phyloP scores from a whole-genome alignment of 2,888 invertebrate species.

The Atethmia centrago region DNA sequence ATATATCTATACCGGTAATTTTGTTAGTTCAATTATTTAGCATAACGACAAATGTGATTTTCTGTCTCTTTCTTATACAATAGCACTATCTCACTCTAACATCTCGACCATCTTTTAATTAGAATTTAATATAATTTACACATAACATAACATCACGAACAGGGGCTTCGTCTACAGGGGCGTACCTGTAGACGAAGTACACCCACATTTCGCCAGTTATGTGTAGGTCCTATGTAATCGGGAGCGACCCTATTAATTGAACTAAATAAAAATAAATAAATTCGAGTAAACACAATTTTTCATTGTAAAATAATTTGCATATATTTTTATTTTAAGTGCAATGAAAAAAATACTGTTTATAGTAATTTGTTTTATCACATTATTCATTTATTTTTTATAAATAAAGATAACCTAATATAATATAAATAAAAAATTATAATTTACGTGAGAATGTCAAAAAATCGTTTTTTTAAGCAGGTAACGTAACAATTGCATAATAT shows the following conservation, averaged over 20 bases:
- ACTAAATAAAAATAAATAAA: conserved; percentile 4
- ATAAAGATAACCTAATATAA: neutral
- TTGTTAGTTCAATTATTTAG: neutral
- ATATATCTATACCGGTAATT: neutral
- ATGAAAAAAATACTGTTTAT: conserved; percentile 42
- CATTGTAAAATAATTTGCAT: conserved; percentile 5
- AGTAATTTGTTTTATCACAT: conserved; percentile 34
- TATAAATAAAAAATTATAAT: neutral
- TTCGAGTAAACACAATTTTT: conserved; percentile 13
- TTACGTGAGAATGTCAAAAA: neutral
- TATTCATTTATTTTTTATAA: neutral
- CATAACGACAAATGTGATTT: neutral
- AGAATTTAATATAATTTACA: neutral
- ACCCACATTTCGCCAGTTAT: too few relatives aligned
- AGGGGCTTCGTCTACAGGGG: too few relatives aligned
- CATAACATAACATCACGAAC: too few relatives aligned
- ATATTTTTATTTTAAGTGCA: conserved; percentile 9
- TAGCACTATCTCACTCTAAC: neutral
- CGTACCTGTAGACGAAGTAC: too few relatives aligned
- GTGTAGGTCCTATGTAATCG: too few relatives aligned
- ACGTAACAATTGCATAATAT: too few relatives aligned
- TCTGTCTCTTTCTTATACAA: neutral
- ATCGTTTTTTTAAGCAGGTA: too few relatives aligned
- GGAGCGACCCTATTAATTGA: neutral
- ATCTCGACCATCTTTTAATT: neutral